phyloP scores from a whole-genome alignment of 2,888 invertebrate genomes.

The Sphaerophoria rueppellii region DNA sequence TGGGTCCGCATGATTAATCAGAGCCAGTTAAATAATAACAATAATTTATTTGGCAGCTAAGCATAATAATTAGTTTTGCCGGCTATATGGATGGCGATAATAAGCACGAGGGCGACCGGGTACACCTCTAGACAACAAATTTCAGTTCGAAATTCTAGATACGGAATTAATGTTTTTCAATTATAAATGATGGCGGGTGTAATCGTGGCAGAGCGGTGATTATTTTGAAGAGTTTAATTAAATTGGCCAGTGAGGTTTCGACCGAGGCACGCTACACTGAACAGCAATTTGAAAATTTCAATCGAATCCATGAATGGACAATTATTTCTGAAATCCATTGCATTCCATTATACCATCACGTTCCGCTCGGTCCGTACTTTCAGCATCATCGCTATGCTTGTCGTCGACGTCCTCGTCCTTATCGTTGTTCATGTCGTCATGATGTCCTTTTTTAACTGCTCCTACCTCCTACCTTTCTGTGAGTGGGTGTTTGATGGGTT shows the following conservation, averaged over 20 bases:
- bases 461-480: conserved; percentile 2
- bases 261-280: conserved; percentile 59
- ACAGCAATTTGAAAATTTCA: conserved; percentile 70
- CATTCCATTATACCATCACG: conserved; percentile 39
- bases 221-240: conserved; percentile 73
- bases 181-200: conserved; percentile 69
- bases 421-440: conserved; percentile 14
- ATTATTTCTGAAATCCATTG: conserved; percentile 70
- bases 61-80: conserved; percentile 70
- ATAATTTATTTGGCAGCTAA: conserved; percentile 71
- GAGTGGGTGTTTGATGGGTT: conserved; percentile 7
- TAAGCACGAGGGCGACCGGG: background rate
- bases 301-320: conserved; percentile 71
- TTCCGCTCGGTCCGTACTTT: background rate
- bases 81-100: conserved; percentile 4
- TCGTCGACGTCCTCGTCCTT: background rate
- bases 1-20: conserved; percentile 69
- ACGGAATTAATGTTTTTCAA: conserved; percentile 70
- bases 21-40: conserved; percentile 70
- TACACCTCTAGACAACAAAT: background rate
- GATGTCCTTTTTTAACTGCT: conserved; percentile 23
- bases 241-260: conserved; percentile 70
- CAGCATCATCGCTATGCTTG: background rate
- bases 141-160: conserved; percentile 7
- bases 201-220: conserved; percentile 64